Conservation (phyloP, 92 coral and sea anemone genomes). For the Nematostella vectensis region DNA sequence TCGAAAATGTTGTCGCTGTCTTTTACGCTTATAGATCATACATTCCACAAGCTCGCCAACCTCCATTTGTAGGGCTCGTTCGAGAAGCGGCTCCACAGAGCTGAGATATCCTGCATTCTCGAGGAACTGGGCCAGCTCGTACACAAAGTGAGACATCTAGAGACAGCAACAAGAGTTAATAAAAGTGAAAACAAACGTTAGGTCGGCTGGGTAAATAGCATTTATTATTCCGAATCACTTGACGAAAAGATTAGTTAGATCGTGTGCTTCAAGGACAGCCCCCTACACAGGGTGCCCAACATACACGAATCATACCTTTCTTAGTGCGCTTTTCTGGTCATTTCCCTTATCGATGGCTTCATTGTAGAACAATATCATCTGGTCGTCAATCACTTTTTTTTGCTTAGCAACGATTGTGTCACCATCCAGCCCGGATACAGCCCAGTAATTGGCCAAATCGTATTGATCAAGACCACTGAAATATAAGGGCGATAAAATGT, state of each 20-base stretch:
- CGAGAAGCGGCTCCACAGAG: constrained; percentile 49
- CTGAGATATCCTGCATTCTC: constrained; percentile 48
- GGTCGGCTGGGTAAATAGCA: too few relatives aligned
- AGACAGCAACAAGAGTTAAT: too few relatives aligned
- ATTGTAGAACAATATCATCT: constrained; percentile 48
- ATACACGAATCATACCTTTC: constrained; percentile 39
- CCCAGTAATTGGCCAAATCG: constrained; percentile 63
- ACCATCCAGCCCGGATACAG: constrained; percentile 49
- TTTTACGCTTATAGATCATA: too few relatives aligned
- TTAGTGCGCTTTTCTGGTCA: constrained; percentile 10
- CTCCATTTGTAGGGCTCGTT: constrained; percentile 43
- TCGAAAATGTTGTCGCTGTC: too few relatives aligned
- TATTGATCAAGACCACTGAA: constrained; percentile 51
- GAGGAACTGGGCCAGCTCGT: constrained; percentile 50
- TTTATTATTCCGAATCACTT: too few relatives aligned
- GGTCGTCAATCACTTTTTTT: constrained; percentile 50
- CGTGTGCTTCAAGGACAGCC: too few relatives aligned
- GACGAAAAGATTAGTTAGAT: too few relatives aligned
- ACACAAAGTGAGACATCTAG: constrained; percentile 54
- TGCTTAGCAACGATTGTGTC: constrained; percentile 50
- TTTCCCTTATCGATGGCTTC: constrained; percentile 34
- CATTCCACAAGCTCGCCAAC: too few relatives aligned
- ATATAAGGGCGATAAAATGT: too few relatives aligned
- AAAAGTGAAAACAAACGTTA: too few relatives aligned
- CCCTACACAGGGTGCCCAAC: too few relatives aligned